Evolutionary conservation across 2,797 vertebrate species (phyloP).

Genomic region (Notolepis coatsorum): DNA sequence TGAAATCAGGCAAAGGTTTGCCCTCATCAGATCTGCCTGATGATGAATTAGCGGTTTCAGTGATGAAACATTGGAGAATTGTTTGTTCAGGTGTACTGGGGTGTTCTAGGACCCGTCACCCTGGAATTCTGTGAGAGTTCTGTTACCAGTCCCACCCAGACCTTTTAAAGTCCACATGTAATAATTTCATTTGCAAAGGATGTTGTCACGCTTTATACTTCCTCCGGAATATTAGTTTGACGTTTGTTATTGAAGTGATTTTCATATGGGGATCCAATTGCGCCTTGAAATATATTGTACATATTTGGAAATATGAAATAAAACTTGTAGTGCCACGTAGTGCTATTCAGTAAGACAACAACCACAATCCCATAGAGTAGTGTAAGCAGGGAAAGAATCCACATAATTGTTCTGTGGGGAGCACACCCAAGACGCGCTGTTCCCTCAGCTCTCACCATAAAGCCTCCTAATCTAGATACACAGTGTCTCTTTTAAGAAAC

Average conservation of each 20-base stretch:
- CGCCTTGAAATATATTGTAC: conserved; percentile 7
- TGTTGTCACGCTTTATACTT: conserved; percentile 1
- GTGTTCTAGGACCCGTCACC: conserved; percentile 1
- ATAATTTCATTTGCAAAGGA: conserved; percentile 6
- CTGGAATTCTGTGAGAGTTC: conserved; percentile 11
- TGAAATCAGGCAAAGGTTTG: conserved; percentile 26
- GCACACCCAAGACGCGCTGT: conserved; percentile 25
- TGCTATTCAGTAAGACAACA: conserved; percentile 26
- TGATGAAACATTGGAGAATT: conserved; percentile 38
- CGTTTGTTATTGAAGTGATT: conserved; percentile 6
- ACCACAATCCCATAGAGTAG: conserved; percentile 26
- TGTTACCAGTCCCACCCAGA: not conserved
- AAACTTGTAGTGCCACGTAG: not conserved
- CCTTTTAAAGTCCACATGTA: not conserved
- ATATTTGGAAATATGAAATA: not conserved
- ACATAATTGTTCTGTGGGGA: conserved; percentile 53
- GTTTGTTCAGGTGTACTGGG: conserved; percentile 59
- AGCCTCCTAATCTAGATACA: conserved; percentile 2
- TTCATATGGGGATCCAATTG: not conserved
- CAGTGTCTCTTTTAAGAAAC: not conserved
- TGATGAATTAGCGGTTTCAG: conserved; percentile 38
- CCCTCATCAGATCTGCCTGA: conserved; percentile 20
- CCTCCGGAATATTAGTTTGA: not conserved
- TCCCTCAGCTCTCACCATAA: conserved; percentile 8
- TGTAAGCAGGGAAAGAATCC: conserved; percentile 35